Base-by-base conservation (phyloP, 2,113 vertebrate genomes). In the Colaptes auratus region DNA sequence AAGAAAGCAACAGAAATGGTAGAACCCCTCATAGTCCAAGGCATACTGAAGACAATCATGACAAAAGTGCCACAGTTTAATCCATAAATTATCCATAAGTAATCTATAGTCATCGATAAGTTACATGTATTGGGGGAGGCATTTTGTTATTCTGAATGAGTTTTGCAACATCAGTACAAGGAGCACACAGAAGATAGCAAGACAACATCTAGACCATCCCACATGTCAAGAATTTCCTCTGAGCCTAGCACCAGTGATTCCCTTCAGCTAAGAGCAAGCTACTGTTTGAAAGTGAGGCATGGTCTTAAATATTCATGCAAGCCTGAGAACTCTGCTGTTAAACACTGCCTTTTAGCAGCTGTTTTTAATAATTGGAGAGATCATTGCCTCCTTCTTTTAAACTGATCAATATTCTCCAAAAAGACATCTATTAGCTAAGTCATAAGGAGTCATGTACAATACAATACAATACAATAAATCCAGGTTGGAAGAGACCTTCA, bases 271-370 rank as follows among this genome's bases (percentile, higher is more conserved):
- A 55, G 30, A 75, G 28, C 42, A 73, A 71, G 44, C 6, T 10
- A 21, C 21, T 48, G 15, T 23, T 52, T 60, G 30, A 35, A 58
- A 25, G 17, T 24, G 33, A 56, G 46, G 42, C 16, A 14, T 27
- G 25, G 39, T 44, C 0, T 0, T 58, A 15, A 3, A 42, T 56
- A 19, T 53, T 53, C 10, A 8, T 27, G 30, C 59, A 20, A 35
- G 1, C 9, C 25, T 35, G 15, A 63, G 46, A 46, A 23, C n/a
- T 52, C n/a, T 53, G 27, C n/a, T 56, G 9, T 15, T 65, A 60
- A 83, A 31, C 3, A 0, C 56, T 74, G 44, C 58, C 24, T 16
- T 74, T 78, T 46, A 63, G 33, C 63, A 73, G 58, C 15, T 82
- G 20, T 33, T 93, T 74, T 67, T 70, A 30, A 28, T 79, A 20